Base-by-base conservation (phyloP, 2,113 vertebrate genomes). In the Leptocoma aspasia region DNA sequence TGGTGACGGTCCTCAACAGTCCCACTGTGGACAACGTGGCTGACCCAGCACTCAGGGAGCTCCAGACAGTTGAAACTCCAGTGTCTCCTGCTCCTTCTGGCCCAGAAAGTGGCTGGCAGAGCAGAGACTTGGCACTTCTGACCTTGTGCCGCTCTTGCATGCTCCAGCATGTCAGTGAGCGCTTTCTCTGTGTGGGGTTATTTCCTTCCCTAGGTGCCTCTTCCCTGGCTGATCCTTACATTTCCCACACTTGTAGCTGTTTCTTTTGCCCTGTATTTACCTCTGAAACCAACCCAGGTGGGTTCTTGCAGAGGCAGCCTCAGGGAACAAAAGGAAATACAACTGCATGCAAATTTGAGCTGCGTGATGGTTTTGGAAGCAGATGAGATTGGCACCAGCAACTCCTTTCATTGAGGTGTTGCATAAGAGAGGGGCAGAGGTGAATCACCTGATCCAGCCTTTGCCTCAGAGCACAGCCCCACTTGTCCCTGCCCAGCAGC, bases 1-100 rank as follows among this genome's bases (percentile, higher is more conserved):
- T 8, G 22, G 21, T 28, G 18, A 28, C 0, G 0, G 27, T 47
- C 41, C 75, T 66, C 0, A 1, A 0, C 57, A 42, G n/a, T 24
- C 41, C 35, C 15, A 1, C 47, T 44, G 56, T 47, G 47, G 42
- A 22, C 19, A 61, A 0, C 21, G 9, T 9, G n/a, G 59, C 81
- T 68, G 39, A 45, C 35, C 31, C 39, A 78, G 78, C 0, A 9
- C 47, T 39, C 22, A 3, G 49, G 39, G 26, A 84, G 57, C 35
- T 78, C 35, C 50, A 27, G 33, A 42, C 20, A 24, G 11, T 33
- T 72, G 41, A 41, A 86, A 49, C 37, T 61, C 9, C 26, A 23
- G 50, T 31, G 52, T 45, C 12, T 78, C 47, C 45, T 78, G 30
- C 30, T 86, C 37, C n/a, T 94, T 77, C 42, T 57, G 61, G 47